Percentiles rank a stretch among this genome's conserved stretches.
Evolutionary conservation across 2,888 invertebrate genomes (phyloP).

Genomic region (Congeria kusceri): DNA sequence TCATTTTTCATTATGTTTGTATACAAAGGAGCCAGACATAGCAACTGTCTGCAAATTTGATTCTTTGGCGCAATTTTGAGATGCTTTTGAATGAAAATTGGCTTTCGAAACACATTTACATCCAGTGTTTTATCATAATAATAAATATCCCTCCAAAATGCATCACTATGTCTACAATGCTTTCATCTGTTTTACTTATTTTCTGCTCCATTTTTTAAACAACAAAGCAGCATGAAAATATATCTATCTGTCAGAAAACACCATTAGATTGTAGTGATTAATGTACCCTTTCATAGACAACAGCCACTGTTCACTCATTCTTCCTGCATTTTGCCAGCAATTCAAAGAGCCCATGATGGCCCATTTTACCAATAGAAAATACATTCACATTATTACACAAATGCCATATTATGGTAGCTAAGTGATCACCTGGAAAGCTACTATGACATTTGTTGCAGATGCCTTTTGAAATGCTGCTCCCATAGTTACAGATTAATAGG

Average conservation of each 20-base stretch:
- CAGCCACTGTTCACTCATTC: constrained; percentile 29
- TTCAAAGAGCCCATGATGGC: background rate
- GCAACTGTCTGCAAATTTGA: constrained; percentile 53
- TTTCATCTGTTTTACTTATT: constrained; percentile 56
- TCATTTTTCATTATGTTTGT: constrained; percentile 44
- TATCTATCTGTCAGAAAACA: constrained; percentile 55
- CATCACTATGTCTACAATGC: constrained; percentile 46
- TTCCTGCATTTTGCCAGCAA: constrained; percentile 12
- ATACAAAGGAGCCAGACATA: constrained; percentile 13
- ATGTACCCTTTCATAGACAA: constrained; percentile 24
- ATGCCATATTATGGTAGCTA: too few species aligned
- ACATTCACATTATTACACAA: constrained; percentile 3
- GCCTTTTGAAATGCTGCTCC: too few species aligned
- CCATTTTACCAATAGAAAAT: constrained; percentile 46
- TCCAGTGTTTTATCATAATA: constrained; percentile 37
- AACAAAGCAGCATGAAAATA: constrained; percentile 47
- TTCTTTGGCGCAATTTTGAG: constrained; percentile 36
- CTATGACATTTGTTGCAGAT: too few species aligned
- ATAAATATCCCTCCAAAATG: constrained; percentile 57
- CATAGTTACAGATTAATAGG: too few species aligned
- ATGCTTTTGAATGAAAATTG: constrained; percentile 41
- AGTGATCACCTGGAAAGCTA: too few species aligned
- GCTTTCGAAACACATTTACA: constrained; percentile 48
- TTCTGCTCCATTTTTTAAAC: constrained; percentile 40
- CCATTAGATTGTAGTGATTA: constrained; percentile 57